Conservation (phyloP, 1,140 invertebrate genomes). For the Magallana angulata region DNA sequence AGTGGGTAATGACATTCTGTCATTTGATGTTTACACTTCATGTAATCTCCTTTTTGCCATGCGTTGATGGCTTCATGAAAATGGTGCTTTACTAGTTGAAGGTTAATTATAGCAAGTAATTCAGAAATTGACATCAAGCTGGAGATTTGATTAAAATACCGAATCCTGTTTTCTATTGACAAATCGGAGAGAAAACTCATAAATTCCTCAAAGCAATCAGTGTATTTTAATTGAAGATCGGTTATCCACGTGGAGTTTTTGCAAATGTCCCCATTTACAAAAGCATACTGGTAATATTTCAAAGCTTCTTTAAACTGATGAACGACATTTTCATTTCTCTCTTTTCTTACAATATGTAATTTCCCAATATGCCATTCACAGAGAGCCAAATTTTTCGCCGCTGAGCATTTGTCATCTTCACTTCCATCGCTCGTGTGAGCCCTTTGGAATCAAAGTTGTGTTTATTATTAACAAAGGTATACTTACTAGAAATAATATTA, state of each 20-base stretch:
- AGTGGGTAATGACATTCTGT: constrained; percentile 59
- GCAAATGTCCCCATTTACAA: not conserved
- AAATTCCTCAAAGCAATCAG: not conserved
- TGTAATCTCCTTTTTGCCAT: constrained; percentile 48
- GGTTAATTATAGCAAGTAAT: not conserved
- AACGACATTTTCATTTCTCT: not conserved
- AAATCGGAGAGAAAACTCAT: not conserved
- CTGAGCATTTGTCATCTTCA: constrained; percentile 24
- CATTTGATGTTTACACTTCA: constrained; percentile 46
- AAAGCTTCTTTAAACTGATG: constrained; percentile 34
- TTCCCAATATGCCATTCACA: constrained; percentile 40
- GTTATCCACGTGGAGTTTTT: not conserved
- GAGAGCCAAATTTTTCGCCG: constrained; percentile 23
- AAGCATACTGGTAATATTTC: not conserved
- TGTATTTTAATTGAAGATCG: not conserved
- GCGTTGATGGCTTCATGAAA: constrained; percentile 51
- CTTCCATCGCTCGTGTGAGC: not conserved
- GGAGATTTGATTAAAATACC: not conserved
- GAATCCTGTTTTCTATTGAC: not conserved
- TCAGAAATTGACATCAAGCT: not conserved
- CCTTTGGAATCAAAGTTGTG: not conserved
- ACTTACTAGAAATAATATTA: not conserved
- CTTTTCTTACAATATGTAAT: not conserved
- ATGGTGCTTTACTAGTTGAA: constrained; percentile 14
- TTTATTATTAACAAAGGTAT: not conserved